Evolutionary conservation across 2,113 vertebrate species (phyloP).

Genomic region (Tautogolabrus adspersus): DNA sequence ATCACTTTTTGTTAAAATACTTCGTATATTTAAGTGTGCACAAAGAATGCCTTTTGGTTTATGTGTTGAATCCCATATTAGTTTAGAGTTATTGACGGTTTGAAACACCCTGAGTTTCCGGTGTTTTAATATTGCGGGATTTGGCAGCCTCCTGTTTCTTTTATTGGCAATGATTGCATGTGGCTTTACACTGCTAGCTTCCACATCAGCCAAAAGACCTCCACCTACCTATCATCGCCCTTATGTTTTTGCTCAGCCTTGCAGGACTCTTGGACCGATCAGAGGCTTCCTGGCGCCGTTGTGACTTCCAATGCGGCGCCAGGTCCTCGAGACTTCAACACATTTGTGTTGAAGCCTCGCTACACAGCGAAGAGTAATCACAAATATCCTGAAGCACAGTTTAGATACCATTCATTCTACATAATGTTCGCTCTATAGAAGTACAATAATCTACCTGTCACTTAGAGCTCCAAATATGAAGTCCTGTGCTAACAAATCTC

Average conservation of each 20-base stretch:
- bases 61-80: too few species aligned
- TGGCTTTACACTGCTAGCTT: too few species aligned
- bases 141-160: too few species aligned
- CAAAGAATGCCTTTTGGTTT: too few species aligned
- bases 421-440: conserved; percentile 82
- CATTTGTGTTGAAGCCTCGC: conserved; percentile 80
- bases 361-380: conserved; percentile 70
- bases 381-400: conserved; percentile 86
- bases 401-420: conserved; percentile 86
- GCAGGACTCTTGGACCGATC: conserved; percentile 72
- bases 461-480: conserved; percentile 84
- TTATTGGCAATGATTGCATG: too few species aligned
- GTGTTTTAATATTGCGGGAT: too few species aligned
- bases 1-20: too few species aligned
- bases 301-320: conserved; percentile 69
- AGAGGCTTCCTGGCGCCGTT: conserved; percentile 68
- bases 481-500: conserved; percentile 85
- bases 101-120: too few species aligned
- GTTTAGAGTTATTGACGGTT: too few species aligned
- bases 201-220: too few species aligned
- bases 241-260: conserved; percentile 79
- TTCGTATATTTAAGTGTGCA: too few species aligned
- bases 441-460: conserved; percentile 87
- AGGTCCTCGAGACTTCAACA: conserved; percentile 78
- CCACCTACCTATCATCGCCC: conserved; percentile 71